Base-by-base conservation (phyloP, 2,113 vertebrate species). In the Dromas ardeola region DNA sequence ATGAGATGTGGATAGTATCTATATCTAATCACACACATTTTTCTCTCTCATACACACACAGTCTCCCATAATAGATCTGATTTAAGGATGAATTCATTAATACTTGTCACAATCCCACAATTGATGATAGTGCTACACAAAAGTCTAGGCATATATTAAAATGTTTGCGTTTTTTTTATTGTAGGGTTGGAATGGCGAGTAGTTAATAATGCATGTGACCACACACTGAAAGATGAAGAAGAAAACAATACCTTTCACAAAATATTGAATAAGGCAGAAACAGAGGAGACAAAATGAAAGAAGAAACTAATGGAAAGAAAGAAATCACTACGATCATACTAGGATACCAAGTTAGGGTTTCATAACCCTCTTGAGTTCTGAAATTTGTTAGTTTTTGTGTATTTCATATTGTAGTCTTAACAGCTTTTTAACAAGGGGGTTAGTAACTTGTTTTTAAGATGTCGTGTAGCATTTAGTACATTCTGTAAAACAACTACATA, bases 191-290 rank as follows among this genome's bases (percentile, higher is more conserved):
- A 96, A 82, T 53, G 85, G 49, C 30, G 84, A 79, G 62, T 89
- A 66, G 32, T 92, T 86, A 94, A 94, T 96, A 97, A 94, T 80
- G 65, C 29, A 90, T 66, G 15, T 61, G 71, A 76, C 87, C 70
- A 82, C 61, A 95, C 27, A 65, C 34, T 40, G 47, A 93, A 79
- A 91, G 69, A 88, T 14, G 15, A 45, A 72, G 34, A 63, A 29
- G 19, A 74, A 74, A 84, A 69, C 10, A 32, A 23, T 6, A 27
- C 4, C 13, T 70, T 81, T 42, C 76, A 83, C 10, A 63, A 87
- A 82, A 32, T n/a, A 45, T 43, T 47, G 21, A 84, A 53, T 63
- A 62, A 53, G 15, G 29, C 23, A 91, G 56, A 84, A 93, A 66
- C 25, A 49, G 49, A 61, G 18, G 15, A 70, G 11, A 50, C 18